These are phyloP conservation scores for Diachasmimorpha longicaudata DNA, from an alignment of 1,140 invertebrate species.

Conservation along the genomic window DNA sequence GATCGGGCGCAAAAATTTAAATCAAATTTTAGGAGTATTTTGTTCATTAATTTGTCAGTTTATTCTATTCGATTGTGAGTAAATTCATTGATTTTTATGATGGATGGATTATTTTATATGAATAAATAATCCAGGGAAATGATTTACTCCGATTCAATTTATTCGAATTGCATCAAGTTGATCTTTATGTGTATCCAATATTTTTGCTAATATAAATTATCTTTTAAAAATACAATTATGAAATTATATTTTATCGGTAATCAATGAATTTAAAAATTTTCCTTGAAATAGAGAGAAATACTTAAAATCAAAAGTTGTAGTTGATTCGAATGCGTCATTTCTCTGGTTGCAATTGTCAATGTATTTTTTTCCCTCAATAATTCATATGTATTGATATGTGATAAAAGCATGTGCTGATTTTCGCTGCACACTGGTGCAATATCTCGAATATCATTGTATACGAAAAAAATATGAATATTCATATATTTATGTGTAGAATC, in stretches of 20 bases:
- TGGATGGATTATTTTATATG: neutral
- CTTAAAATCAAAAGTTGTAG: no score
- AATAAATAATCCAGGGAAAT: neutral
- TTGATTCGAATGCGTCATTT: neutral
- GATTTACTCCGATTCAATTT: no score
- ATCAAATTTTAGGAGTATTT: constrained; percentile 12
- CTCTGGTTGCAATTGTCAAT: neutral
- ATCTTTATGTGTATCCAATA: no score
- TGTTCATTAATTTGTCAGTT: constrained; percentile 4
- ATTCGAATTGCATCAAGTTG: no score
- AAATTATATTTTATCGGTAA: no score
- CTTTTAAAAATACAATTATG: no score
- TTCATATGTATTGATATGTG: neutral
- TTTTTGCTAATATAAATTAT: no score
- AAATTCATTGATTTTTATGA: neutral
- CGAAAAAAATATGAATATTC: neutral
- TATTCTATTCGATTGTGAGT: neutral
- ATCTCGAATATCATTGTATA: neutral
- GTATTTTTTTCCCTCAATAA: neutral
- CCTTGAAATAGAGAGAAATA: no score
- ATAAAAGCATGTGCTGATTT: constrained; percentile 26
- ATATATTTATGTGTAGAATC: constrained; percentile 17
- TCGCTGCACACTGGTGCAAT: constrained; percentile 25
- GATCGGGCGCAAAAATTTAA: neutral
- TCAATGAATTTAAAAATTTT: no score